These are phyloP conservation scores for Tenodera sinensis DNA, from an alignment of 2,888 invertebrate species.

Conservation along the genomic window DNA sequence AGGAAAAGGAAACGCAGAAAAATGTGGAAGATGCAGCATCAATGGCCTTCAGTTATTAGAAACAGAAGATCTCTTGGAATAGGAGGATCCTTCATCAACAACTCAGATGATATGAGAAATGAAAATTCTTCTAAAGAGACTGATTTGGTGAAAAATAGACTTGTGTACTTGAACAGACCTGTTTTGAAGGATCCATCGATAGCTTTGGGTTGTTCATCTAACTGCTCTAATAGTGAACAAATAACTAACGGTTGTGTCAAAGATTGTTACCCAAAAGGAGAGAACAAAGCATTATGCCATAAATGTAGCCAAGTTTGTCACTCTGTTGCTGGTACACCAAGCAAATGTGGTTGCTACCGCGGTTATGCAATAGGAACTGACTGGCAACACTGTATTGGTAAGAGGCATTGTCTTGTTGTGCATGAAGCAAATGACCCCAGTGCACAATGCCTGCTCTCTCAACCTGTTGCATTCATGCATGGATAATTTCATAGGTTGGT, in stretches of 20 bases:
- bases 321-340: neutral
- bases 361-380: neutral
- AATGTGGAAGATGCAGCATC: neutral
- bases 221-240: neutral
- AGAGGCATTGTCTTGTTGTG: neutral
- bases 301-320: neutral
- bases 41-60: neutral
- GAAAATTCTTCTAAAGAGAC: neutral
- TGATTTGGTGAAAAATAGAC: neutral
- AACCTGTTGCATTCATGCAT: neutral
- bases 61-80: neutral
- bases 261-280: neutral
- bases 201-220: neutral
- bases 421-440: neutral
- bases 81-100: neutral
- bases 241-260: neutral
- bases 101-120: neutral
- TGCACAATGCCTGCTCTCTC: neutral
- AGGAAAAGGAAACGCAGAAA: no score
- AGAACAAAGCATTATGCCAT: neutral
- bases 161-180: neutral
- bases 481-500: neutral
- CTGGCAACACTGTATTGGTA: conserved; percentile 3
- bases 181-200: neutral
- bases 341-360: neutral